These are phyloP conservation scores for Parauchenoglanis punctatus DNA, from an alignment of 2,797 vertebrate species.

Conservation along the genomic window DNA sequence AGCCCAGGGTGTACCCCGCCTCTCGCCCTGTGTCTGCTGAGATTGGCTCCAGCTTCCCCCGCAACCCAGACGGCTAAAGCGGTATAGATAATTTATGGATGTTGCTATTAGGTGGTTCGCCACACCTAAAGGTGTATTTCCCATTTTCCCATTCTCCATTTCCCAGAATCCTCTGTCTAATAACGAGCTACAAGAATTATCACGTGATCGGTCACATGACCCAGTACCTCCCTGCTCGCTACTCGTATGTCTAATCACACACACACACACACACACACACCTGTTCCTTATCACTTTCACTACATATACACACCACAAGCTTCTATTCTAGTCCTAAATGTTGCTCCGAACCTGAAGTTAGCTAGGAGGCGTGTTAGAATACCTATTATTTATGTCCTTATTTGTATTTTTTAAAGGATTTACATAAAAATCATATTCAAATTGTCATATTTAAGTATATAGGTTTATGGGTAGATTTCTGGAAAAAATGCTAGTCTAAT, in stretches of 20 bases:
- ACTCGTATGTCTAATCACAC: neutral
- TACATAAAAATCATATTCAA: neutral
- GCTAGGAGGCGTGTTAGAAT: neutral
- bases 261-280: too few species aligned
- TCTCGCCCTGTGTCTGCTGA: too few species aligned
- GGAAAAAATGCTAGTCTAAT: neutral
- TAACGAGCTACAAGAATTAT: neutral
- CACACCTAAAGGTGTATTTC: neutral
- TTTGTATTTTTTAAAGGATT: neutral
- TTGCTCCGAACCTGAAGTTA: neutral
- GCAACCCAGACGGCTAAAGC: too few species aligned
- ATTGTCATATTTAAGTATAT: neutral
- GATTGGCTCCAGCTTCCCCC: too few species aligned
- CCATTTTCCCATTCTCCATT: too few species aligned
- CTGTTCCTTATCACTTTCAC: neutral
- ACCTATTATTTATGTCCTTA: neutral
- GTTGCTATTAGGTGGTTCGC: neutral
- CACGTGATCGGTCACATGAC: neutral
- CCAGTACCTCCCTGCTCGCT: neutral
- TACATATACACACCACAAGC: neutral
- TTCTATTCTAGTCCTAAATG: neutral
- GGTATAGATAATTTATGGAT: too few species aligned
- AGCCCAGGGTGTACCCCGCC: too few species aligned
- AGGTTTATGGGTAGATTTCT: neutral
- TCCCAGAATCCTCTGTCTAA: neutral